These are phyloP conservation scores for Pomacea canaliculata DNA, from an alignment of 2,888 invertebrate genomes.

Conservation along the genomic window DNA sequence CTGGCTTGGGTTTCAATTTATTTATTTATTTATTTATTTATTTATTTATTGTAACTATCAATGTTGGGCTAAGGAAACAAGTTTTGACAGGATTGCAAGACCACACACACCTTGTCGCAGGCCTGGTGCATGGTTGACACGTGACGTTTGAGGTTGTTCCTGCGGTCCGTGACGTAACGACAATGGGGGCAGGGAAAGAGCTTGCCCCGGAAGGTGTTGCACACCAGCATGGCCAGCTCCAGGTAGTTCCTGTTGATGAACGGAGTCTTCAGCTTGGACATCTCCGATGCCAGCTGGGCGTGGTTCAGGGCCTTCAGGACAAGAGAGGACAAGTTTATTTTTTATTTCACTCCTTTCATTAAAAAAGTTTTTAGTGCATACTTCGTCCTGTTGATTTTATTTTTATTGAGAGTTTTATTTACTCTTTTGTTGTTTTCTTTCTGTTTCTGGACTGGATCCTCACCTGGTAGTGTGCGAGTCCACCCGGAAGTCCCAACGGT, in stretches of 20 bases:
- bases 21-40: no score
- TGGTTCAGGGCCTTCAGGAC: conserved; percentile 45
- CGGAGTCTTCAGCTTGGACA: conserved; percentile 55
- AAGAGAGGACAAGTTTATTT: conserved; percentile 3
- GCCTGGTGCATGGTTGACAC: conserved; percentile 71
- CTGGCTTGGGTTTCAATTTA: no score
- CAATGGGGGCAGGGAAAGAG: conserved; percentile 66
- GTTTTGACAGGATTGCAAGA: background rate
- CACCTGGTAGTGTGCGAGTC: conserved; percentile 20
- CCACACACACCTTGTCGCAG: conserved; percentile 53
- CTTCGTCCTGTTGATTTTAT: no score
- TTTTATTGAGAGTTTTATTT: no score
- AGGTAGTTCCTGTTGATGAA: conserved; percentile 60
- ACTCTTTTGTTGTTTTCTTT: no score
- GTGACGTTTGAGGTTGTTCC: conserved; percentile 71
- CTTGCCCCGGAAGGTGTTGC: conserved; percentile 63
- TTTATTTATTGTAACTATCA: no score
- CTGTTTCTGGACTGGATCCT: background rate
- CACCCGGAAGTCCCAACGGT: conserved; percentile 13
- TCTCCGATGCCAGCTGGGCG: conserved; percentile 42
- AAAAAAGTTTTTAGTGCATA: no score
- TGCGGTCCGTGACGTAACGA: conserved; percentile 68
- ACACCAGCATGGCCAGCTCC: conserved; percentile 64
- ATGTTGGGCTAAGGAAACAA: no score
- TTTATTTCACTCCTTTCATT: no score